Percentiles rank a stretch among this genome's conserved stretches.
These are phyloP conservation scores for Tokudaia tokunoshimensis DNA, from an alignment of 2,797 vertebrate genomes.

Conservation along the genomic window DNA sequence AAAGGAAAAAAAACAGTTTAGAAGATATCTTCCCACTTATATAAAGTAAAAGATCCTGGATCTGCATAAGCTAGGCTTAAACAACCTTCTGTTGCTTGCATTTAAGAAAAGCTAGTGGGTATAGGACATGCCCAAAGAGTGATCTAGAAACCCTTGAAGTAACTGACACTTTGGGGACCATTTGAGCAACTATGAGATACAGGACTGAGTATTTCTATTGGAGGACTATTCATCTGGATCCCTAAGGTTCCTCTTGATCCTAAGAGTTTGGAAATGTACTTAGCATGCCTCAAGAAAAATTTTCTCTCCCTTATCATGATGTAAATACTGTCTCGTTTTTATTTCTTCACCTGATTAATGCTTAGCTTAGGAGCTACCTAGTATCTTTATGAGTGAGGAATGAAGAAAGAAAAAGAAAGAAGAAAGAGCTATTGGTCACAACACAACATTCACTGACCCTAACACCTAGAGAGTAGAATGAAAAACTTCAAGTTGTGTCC, in stretches of 20 bases:
- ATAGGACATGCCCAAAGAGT: not conserved
- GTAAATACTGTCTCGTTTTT: not conserved
- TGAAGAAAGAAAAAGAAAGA: not conserved
- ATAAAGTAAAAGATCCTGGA: not conserved
- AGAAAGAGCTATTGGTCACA: not conserved
- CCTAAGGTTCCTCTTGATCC: not conserved
- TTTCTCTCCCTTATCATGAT: not conserved
- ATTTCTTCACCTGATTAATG: not conserved
- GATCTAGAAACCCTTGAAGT: not conserved
- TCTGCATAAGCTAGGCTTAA: not conserved
- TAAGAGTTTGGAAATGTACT: conserved; percentile 25
- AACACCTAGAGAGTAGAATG: not conserved
- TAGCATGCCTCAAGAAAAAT: not conserved
- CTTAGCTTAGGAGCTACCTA: not conserved
- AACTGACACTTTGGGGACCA: not conserved
- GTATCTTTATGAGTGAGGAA: not conserved
- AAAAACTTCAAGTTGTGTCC: not conserved
- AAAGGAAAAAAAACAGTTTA: not conserved
- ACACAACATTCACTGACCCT: not conserved
- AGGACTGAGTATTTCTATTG: not conserved
- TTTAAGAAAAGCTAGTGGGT: conserved; percentile 4
- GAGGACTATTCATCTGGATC: not conserved
- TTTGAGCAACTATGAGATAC: not conserved
- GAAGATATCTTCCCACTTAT: conserved; percentile 14
- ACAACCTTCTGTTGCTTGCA: conserved; percentile 9